Base-by-base conservation (phyloP, 2,113 vertebrate species). In the Camelus bactrianus region DNA sequence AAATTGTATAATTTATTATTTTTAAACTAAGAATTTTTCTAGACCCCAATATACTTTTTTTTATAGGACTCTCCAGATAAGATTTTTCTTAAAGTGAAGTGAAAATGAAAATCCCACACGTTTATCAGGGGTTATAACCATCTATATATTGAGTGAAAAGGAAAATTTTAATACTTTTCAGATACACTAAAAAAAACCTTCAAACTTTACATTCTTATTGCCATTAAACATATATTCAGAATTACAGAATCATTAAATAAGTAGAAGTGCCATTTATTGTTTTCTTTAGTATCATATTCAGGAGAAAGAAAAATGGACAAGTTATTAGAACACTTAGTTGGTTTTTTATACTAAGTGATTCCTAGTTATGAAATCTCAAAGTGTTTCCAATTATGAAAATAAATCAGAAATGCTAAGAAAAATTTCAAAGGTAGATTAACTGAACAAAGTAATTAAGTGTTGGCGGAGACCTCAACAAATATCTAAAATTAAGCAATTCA, bases 351-450 rank as follows among this genome's bases (percentile, higher is more conserved):
- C 16, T 76, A 81, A 87, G 20, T 60, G 54, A 64, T 35, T 83
- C 8, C 24, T 50, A 26, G 48, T 87, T 32, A 69, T 42, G 35
- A 89, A 2, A 76, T 2, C 50, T 52, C 28, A 38, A 91, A 92
- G 56, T 85, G 28, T 62, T 85, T 19, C 28, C 35, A 85, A 52
- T 93, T 69, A 86, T 24, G 69, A 91, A 86, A 81, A 70, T 42
- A 80, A 76, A 87, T 89, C 70, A 89, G 77, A 96, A 95, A 54
- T 52, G 32, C 35, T 54, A 50, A 73, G 20, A 95, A 91, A 87
- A 87, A n/a, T 87, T 82, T 93, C 54, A 93, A 97, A 93, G 75
- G 30, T 52, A 93, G 82, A 90, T 62, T 69, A 86, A 83, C 70
- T 60, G 10, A 73, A 48, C 12, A 69, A 90, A 84, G 35, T 69